Base-by-base conservation (phyloP, 2,797 vertebrate genomes). In the Clarias platycephalus region DNA sequence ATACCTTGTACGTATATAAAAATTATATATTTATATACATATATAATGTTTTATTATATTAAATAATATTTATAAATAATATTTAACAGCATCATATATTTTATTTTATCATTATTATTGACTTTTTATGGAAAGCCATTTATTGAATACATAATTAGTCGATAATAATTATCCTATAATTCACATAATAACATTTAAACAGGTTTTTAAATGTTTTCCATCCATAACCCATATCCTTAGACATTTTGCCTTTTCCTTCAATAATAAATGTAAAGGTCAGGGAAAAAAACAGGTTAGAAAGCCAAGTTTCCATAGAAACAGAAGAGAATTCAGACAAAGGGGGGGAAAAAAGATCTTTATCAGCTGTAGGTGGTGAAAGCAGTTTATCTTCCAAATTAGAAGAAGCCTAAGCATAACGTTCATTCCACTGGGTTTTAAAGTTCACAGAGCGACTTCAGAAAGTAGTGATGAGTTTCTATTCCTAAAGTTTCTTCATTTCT, bases 351-450 rank as follows among this genome's bases (percentile, higher is more conserved):
- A 22, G 20, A 37, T 77, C 75, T 34, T 37, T 5, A 37, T 77
- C 55, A 60, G 75, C 75, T 77, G 75, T 77, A 60, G 55, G 75
- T 77, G 75, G 55, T 77, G 31, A 34, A 57, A 57, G 26, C 12
- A 60, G 55, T 60, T 60, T 49, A 13, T 58, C 34, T 37, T 22
- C 5, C 20, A 58, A 77, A 77, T 77, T 60, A 77, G 55, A 60
- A 58, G 55, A 58, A 60, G 57, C 24, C 75, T 15, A 77, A 77
- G 57, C 75, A 6, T 77, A 37, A 37, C 18, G 66, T 70, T 34
- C 24, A 9, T 66, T 67, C 49, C 44, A 7, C 31, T 44, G 49
- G 49, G 67, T 31, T 81, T 81, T 57, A 70, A 81, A 31, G 63
- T 70, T 66, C 58, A 74, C 53, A 13, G 31, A 82, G 26, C 12